phyloP scores from a whole-genome alignment of 2,888 invertebrate species.

The Campoplex nolae region DNA sequence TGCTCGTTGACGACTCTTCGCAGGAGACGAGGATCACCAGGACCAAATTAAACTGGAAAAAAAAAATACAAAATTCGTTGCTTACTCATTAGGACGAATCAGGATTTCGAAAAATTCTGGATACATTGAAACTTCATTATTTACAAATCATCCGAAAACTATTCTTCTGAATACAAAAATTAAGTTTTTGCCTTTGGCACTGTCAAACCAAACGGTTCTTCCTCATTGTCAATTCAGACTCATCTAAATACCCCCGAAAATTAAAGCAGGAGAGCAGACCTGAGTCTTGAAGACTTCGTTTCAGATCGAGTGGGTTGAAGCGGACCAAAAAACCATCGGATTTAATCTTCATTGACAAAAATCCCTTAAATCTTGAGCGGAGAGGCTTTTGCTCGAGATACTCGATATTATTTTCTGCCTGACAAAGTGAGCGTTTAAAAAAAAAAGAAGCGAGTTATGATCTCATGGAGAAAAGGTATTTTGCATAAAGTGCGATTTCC shows the following conservation, averaged over 20 bases:
- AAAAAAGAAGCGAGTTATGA: not conserved
- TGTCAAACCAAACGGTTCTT: not conserved
- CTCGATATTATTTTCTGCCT: not conserved
- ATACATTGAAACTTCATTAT: not conserved
- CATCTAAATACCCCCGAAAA: too few relatives aligned
- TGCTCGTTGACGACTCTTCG: constrained; percentile 55
- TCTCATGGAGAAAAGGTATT: constrained; percentile 18
- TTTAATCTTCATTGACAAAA: not conserved
- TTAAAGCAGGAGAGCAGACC: not conserved
- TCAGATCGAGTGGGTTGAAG: not conserved
- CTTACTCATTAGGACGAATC: not conserved
- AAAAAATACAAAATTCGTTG: constrained; percentile 44
- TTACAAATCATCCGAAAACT: too few relatives aligned
- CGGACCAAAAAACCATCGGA: not conserved
- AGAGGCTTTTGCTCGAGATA: not conserved
- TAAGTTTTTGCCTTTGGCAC: too few relatives aligned
- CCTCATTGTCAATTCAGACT: not conserved
- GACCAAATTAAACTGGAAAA: constrained; percentile 77
- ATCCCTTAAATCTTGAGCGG: not conserved
- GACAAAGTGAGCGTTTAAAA: not conserved
- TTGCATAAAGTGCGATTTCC: constrained; percentile 27
- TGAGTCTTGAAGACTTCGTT: constrained; percentile 1
- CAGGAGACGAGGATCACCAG: constrained; percentile 73
- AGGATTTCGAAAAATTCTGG: not conserved
- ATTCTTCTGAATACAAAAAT: too few relatives aligned